Base-by-base conservation (phyloP, 2,797 vertebrate species). In the Coluber constrictor region DNA sequence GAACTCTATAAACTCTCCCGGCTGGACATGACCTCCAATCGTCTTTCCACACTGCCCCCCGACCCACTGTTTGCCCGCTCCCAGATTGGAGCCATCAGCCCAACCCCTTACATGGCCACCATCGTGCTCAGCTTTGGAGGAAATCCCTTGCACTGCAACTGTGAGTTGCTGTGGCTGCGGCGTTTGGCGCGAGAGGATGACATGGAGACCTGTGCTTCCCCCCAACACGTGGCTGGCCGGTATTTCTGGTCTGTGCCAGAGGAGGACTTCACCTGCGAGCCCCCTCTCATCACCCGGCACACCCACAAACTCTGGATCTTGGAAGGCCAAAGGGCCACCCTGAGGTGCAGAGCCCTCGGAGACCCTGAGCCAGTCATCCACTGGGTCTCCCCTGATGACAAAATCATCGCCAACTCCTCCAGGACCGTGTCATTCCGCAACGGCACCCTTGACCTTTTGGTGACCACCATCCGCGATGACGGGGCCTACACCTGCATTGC, bases 231-330 rank as follows among this genome's bases (percentile, higher is more conserved):
- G 92, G 98, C 98, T 0, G 98, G 98, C 32, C 97, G 98, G 61
- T 99, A 99, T 96, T 99, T 99, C 96, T 99, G 99, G 99, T 98
- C 98, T 0, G 98, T 99, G 92, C 98, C 98, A 0, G 99, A 99
- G 96, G 98, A 98, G 95, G 99, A 99, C 97, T 99, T 99, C 90
- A 98, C 98, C 1, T 99, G 99, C 10, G 98, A 99, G 93, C 98
- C 99, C 0, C 99, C 99, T 0, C 98, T 99, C 90, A 99, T 99
- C 86, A 99, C 99, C 7, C 98, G 99, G 43, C 98, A 99, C 97
- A 99, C 98, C 5, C 98, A 99, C 96, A 98, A 98, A 94, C 96
- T 99, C 51, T 99, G 98, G 98, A 98, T 99, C 54, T 96, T 99
- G 91, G 99, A 99, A 95, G 99, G 99, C 87, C 99, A 99, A 96